These are phyloP conservation scores for Amphimedon queenslandica DNA, from an alignment of 37 sponge, comb jelly and placozoan genomes.

Conservation along the genomic window DNA sequence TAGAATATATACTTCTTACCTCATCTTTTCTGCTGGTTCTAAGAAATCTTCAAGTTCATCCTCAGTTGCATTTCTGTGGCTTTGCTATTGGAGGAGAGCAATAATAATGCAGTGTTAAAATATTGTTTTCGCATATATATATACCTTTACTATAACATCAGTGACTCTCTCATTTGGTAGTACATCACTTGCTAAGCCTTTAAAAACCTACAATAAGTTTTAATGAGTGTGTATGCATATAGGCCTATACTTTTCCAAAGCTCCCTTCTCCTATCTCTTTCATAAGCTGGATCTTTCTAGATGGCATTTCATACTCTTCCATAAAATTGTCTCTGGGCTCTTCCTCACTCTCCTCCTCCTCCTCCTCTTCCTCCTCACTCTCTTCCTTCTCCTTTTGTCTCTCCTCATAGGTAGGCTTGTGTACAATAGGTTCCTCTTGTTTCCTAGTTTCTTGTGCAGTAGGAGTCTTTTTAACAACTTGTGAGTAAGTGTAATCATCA, in stretches of 20 bases:
- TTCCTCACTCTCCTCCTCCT: not conserved
- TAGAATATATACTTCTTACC: conserved; percentile 36
- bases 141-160: conserved; percentile 52
- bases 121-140: not conserved
- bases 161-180: conserved; percentile 41
- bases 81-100: conserved; percentile 13
- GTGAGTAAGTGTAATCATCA: too few species aligned
- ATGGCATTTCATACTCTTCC: conserved; percentile 14
- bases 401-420: too few species aligned
- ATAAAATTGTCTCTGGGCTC: not conserved
- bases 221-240: not conserved
- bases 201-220: conserved; percentile 29
- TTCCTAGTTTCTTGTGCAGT: not conserved
- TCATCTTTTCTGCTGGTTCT: conserved; percentile 62
- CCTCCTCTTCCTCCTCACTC: not conserved
- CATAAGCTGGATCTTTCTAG: conserved; percentile 26
- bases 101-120: not conserved
- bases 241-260: conserved; percentile 31
- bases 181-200: conserved; percentile 41
- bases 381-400: conserved; percentile 6
- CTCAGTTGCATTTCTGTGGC: conserved; percentile 43
- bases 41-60: conserved; percentile 57
- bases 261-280: conserved; percentile 51
- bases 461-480: too few species aligned
- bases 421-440: too few species aligned